phyloP scores from a whole-genome alignment of 2,113 vertebrate genomes.

The Antigone vipio region DNA sequence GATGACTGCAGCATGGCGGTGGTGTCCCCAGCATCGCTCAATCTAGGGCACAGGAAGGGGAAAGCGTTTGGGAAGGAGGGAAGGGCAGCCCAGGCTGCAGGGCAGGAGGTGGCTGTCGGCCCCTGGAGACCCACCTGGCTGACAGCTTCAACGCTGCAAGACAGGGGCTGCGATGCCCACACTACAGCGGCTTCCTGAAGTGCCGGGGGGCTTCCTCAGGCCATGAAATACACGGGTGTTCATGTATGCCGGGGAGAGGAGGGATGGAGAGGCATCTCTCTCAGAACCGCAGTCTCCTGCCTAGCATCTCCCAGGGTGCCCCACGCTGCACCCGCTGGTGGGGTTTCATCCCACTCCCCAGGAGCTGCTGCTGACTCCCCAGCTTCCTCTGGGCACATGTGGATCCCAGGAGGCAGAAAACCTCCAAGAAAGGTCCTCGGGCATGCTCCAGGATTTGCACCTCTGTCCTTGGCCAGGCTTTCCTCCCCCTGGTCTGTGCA shows the following conservation, averaged over 20 bases:
- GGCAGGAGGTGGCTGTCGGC: not conserved
- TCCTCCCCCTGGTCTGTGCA: not conserved
- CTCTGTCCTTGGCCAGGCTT: not conserved
- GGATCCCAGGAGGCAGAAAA: not conserved
- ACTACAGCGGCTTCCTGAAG: not conserved
- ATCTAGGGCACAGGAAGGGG: not conserved
- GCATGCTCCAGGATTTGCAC: rapidly evolving
- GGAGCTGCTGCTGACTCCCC: not conserved
- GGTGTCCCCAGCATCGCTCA: not conserved
- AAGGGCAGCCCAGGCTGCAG: not conserved
- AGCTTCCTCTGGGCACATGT: not conserved
- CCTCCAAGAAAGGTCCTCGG: not conserved
- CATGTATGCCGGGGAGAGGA: not conserved
- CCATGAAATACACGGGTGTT: not conserved
- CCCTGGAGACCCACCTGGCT: not conserved
- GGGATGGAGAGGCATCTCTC: not conserved
- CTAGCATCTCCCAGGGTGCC: not conserved
- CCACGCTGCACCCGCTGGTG: not conserved
- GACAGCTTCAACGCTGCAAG: not conserved
- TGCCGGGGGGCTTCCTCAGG: not conserved
- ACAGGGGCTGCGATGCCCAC: not conserved
- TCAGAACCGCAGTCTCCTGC: not conserved
- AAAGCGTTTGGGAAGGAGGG: not conserved
- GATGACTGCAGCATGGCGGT: not conserved
- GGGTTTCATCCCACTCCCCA: not conserved